These are phyloP conservation scores for Drosophila auraria DNA, from an alignment of 1,140 invertebrate species.

Conservation along the genomic window DNA sequence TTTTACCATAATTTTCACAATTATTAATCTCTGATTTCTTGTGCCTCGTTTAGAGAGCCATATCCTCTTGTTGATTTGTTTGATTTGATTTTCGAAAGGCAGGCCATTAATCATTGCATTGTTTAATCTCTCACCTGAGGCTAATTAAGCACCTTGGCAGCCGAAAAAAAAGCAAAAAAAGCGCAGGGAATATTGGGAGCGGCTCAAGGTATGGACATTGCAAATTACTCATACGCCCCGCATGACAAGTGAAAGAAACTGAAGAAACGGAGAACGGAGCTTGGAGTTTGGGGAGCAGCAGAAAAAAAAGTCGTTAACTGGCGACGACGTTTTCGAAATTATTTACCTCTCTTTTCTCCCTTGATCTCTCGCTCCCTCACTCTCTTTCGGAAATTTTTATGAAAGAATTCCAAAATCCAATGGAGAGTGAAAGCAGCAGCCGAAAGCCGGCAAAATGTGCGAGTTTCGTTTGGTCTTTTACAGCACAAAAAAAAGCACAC, in stretches of 20 bases:
- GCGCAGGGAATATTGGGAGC: constrained; percentile 9
- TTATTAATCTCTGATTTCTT: not conserved
- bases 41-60: not conserved
- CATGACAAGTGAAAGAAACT: constrained; percentile 32
- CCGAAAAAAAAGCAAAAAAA: not conserved
- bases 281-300: not conserved
- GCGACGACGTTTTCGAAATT: constrained; percentile 47
- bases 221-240: constrained; percentile 63
- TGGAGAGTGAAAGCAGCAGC: constrained; percentile 73
- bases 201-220: constrained; percentile 26
- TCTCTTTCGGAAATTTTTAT: constrained; percentile 35
- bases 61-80: constrained; percentile 30
- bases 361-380: constrained; percentile 5
- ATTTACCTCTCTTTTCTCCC: constrained; percentile 16
- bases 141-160: constrained; percentile 57
- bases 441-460: constrained; percentile 70
- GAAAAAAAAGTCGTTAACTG: constrained; percentile 39
- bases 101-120: constrained; percentile 35
- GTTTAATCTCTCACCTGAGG: constrained; percentile 52
- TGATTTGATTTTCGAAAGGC: constrained; percentile 20
- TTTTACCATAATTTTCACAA: not conserved
- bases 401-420: constrained; percentile 64
- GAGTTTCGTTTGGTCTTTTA: constrained; percentile 56
- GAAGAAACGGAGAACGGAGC: not conserved
- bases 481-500: constrained; percentile 1